Evolutionary conservation across 2,797 vertebrate species (phyloP), one percentile per base, ranked within the genome.

Genomic region (Allobates femoralis): DNA sequence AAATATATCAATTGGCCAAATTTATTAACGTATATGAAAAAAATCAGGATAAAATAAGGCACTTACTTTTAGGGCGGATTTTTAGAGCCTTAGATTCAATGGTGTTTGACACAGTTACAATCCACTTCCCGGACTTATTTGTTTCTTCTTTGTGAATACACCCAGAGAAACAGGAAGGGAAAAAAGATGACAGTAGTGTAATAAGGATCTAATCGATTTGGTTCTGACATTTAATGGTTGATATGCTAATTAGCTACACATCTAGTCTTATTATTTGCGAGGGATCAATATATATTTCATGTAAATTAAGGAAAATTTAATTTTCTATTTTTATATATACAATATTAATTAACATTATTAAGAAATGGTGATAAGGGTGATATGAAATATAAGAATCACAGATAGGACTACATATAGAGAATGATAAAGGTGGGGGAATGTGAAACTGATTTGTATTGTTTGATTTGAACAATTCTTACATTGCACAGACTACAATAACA

Each of bases 81-180:
- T 87, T 87, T 87, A 87, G 50, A 87, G 85, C 80, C 85, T 87
- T 87, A 87, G 80, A 83, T 87, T 87, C 85, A 87, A 83, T 87
- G 85, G 60, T 87, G 85, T 87, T 58, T 83, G 85, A 86, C 60
- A 56, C 79, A 82, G 79, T 86, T 83, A 83, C 62, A 78, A 79
- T 87, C 85, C 85, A 87, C 73, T 83, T 87, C 81, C 80, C 85
- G 81, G 85, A 87, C 62, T 67, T 82, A 87, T 87, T 83, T 78
- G 85, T 83, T 83, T 87, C 85, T 87, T 87, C 85, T 78, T 87
- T 76, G 81, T 76, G 75, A 87, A 78, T 83, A 76, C 81, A 67
- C 85, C 85, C 71, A 81, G 81, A 76, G 75, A 87, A 87, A 77
- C 81, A 83, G 79, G 80, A 87, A 77, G 85, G 80, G 64, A 73